phyloP scores from a whole-genome alignment of 2,797 vertebrate species.

The Masticophis lateralis region DNA sequence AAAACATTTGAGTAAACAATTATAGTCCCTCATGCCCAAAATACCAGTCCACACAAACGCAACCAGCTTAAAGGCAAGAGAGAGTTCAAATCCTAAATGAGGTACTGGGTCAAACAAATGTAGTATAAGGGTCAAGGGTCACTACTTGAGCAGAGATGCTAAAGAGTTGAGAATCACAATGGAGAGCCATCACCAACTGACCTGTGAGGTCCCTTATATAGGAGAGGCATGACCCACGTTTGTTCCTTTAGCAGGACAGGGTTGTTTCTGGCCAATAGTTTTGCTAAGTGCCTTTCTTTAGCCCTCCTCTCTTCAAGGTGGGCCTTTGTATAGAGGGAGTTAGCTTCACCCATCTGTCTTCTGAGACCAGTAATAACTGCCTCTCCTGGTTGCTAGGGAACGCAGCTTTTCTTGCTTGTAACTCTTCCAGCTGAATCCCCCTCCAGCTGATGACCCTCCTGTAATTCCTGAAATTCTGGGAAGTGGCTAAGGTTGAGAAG shows the following conservation, averaged over 20 bases:
- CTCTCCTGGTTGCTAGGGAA: neutral
- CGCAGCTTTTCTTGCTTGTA: neutral
- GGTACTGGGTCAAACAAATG: neutral
- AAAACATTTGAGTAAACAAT: neutral
- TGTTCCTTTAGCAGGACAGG: neutral
- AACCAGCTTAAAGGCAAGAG: neutral
- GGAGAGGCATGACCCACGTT: neutral
- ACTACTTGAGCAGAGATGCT: neutral
- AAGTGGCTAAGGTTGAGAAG: neutral
- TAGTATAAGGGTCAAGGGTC: neutral
- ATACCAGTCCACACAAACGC: neutral
- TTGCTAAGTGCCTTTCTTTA: neutral
- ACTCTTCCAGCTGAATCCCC: neutral
- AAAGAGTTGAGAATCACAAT: neutral
- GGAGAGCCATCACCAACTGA: neutral
- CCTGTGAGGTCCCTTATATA: neutral
- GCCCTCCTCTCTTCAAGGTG: neutral
- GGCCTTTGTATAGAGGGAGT: neutral
- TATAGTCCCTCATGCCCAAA: neutral
- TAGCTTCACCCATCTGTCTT: neutral
- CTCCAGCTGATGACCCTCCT: neutral
- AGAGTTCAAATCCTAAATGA: neutral
- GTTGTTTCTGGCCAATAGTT: neutral
- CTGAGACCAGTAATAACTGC: neutral
- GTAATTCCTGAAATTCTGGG: neutral